Conservation (phyloP, 2,888 invertebrate species). For the Dasysyrphus tricinctus region DNA sequence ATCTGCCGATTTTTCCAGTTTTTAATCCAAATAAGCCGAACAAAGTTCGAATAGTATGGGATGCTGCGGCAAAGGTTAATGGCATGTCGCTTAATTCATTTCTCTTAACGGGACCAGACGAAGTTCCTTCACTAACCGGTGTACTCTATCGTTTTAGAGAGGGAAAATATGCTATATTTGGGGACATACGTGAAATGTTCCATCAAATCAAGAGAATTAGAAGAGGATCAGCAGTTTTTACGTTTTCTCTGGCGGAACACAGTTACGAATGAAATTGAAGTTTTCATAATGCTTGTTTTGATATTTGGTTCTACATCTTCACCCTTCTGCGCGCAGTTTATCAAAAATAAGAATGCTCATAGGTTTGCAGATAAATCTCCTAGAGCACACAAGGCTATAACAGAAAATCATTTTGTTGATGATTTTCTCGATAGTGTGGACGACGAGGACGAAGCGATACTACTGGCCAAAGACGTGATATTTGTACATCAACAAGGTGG, state of each 20-base stretch:
- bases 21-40: too few species aligned
- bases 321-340: neutral
- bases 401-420: neutral
- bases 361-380: neutral
- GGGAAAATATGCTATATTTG: too few species aligned
- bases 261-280: neutral
- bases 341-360: neutral
- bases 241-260: too few species aligned
- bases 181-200: too few species aligned
- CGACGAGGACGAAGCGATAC: neutral
- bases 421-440: neutral
- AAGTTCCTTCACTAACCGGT: too few species aligned
- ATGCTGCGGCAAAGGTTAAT: too few species aligned
- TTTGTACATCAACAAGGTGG: neutral
- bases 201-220: neutral
- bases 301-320: slow-evolving; percentile 1
- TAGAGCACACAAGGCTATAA: neutral
- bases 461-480: neutral
- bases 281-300: neutral
- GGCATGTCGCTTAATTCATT: too few species aligned
- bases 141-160: too few species aligned
- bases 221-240: neutral
- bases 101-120: too few species aligned
- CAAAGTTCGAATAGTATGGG: too few species aligned
- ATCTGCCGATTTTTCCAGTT: too few species aligned